Evolutionary conservation across 2,113 vertebrate species (phyloP).

Genomic region (Passer domesticus): DNA sequence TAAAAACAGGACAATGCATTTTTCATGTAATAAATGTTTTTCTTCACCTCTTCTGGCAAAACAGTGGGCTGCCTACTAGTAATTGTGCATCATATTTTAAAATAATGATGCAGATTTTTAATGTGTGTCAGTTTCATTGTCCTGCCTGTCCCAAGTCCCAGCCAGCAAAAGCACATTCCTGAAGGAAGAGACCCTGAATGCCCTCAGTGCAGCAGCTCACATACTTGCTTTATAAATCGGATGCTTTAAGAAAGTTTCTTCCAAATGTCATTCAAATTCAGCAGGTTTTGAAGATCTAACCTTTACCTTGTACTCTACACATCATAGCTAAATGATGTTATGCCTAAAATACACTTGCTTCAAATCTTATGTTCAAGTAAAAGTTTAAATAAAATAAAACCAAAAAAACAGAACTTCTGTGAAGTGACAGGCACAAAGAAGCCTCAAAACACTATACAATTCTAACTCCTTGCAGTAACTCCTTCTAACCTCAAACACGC

Average conservation of each 20-base stretch:
- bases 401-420: not conserved
- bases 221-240: not conserved
- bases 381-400: not conserved
- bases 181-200: not conserved
- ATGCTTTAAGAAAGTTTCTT: not conserved
- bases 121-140: not conserved
- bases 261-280: not conserved
- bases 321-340: not conserved
- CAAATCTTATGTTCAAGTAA: not conserved
- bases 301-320: not conserved
- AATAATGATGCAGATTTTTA: not conserved
- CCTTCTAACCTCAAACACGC: slow-evolving; percentile 26
- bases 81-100: not conserved
- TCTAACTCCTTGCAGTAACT: not conserved
- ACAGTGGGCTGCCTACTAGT: not conserved
- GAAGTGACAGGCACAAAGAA: not conserved
- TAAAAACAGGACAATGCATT: not conserved
- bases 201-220: not conserved
- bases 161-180: not conserved
- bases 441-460: not conserved
- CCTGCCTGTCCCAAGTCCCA: not conserved
- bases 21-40: not conserved
- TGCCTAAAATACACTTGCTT: not conserved
- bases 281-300: not conserved
- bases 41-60: not conserved